These are phyloP conservation scores for Nicator chloris DNA, from an alignment of 2,113 vertebrate genomes.

Conservation along the genomic window DNA sequence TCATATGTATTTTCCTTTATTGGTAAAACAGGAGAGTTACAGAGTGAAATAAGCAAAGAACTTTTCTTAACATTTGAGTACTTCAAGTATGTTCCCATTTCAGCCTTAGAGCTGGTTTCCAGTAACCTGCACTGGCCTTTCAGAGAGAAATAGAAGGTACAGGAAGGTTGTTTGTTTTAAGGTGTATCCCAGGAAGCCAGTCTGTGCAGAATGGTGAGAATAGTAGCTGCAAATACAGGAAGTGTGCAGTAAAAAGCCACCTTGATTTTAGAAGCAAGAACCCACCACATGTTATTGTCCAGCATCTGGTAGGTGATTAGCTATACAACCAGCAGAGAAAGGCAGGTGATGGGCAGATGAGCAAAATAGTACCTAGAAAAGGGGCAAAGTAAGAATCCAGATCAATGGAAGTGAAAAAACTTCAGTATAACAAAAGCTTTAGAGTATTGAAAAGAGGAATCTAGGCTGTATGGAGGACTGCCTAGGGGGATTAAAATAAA, in stretches of 20 bases:
- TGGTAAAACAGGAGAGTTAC: background rate
- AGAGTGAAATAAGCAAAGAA: background rate
- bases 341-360: background rate
- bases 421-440: background rate
- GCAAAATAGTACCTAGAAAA: background rate
- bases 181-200: background rate
- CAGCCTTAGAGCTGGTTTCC: background rate
- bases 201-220: background rate
- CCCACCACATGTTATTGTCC: background rate
- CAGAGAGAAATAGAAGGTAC: background rate
- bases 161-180: background rate
- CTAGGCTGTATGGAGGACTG: background rate
- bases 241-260: background rate
- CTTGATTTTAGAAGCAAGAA: background rate
- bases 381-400: background rate
- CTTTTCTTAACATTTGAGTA: background rate
- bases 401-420: background rate
- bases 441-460: background rate
- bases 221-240: background rate
- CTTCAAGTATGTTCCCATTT: background rate
- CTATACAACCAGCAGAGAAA: background rate
- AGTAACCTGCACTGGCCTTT: background rate
- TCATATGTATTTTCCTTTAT: background rate
- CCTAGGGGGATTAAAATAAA: background rate
- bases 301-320: background rate